Conservation (phyloP, 1,140 invertebrate genomes). For the Calosoma granatense region DNA sequence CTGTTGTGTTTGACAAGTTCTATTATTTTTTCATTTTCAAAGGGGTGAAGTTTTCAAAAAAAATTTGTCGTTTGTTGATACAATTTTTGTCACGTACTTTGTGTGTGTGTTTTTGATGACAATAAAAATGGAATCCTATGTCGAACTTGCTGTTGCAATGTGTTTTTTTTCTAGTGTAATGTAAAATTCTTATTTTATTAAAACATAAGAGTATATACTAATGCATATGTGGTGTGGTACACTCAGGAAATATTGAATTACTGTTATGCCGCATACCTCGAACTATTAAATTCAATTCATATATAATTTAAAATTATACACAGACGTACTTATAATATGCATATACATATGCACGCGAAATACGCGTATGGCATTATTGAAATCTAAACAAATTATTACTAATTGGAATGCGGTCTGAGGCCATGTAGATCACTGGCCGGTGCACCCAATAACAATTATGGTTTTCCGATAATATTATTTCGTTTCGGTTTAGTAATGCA, state of each 20-base stretch:
- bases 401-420: conserved; percentile 4
- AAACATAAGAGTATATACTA: too few relatives aligned
- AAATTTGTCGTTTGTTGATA: too few relatives aligned
- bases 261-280: background rate
- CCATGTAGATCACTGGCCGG: conserved; percentile 3
- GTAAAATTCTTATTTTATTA: too few relatives aligned
- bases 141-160: too few relatives aligned
- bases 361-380: background rate
- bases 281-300: conserved; percentile 1
- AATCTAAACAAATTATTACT: conserved; percentile 8
- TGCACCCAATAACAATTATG: conserved; percentile 1
- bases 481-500: background rate
- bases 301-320: conserved; percentile 9
- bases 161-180: too few relatives aligned
- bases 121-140: too few relatives aligned
- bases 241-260: background rate
- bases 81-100: too few relatives aligned
- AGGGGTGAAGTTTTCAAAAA: too few relatives aligned
- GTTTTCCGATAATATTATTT: conserved; percentile 9
- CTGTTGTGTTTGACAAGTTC: too few relatives aligned
- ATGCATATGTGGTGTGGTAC: too few relatives aligned
- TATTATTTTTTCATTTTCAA: too few relatives aligned
- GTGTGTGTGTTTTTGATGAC: too few relatives aligned
- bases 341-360: background rate
- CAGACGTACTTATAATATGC: background rate